Evolutionary conservation across 2,113 vertebrate species (phyloP).

Genomic region (Ginglymostoma cirratum): DNA sequence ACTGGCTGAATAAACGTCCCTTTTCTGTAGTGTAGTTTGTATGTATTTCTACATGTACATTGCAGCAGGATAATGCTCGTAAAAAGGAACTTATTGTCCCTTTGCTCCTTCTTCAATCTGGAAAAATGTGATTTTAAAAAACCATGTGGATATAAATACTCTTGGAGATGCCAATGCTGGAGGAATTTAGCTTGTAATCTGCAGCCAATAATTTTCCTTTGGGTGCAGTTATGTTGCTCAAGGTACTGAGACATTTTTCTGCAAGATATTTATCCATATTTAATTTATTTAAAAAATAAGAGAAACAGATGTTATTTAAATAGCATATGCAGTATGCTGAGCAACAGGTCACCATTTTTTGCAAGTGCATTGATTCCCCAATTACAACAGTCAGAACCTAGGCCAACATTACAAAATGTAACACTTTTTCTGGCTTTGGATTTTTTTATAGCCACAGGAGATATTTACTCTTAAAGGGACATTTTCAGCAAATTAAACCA

Average conservation of each 20-base stretch:
- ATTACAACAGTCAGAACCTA: neutral
- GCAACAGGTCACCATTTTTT: neutral
- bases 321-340: neutral
- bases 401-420: neutral
- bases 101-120: neutral
- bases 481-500: neutral
- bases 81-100: neutral
- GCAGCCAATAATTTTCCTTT: neutral
- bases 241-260: neutral
- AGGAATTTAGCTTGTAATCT: neutral
- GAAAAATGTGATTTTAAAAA: neutral
- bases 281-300: neutral
- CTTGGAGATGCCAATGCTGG: neutral
- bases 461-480: neutral
- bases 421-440: neutral
- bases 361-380: neutral
- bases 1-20: neutral
- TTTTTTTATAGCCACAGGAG: neutral
- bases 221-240: neutral
- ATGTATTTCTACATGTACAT: neutral
- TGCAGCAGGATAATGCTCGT: neutral
- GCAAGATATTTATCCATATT: neutral
- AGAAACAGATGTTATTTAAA: neutral
- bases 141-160: neutral
- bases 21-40: neutral